Conservation (phyloP, 2,797 vertebrate species). For the Calcarius lapponicus region DNA sequence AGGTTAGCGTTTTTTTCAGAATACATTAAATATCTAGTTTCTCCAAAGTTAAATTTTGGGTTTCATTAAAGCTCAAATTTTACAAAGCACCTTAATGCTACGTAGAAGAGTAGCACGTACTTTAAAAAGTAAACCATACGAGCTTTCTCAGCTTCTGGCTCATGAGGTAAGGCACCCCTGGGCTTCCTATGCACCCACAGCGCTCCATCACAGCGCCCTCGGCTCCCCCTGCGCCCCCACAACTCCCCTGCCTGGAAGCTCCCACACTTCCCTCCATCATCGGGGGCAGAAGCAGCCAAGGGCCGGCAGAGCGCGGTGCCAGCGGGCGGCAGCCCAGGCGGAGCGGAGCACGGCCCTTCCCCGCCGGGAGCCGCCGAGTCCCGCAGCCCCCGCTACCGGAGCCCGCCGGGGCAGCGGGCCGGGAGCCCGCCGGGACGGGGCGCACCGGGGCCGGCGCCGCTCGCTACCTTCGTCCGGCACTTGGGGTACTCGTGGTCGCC, state of each 20-base stretch:
- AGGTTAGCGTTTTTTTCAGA: neutral
- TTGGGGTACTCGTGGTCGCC: slow-evolving; percentile 98
- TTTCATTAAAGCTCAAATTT: neutral
- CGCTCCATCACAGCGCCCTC: rapidly evolving
- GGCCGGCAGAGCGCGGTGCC: neutral
- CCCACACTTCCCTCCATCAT: rapidly evolving
- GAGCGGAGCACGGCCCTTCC: neutral
- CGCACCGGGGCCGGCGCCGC: neutral
- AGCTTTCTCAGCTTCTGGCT: neutral
- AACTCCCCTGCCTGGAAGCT: neutral
- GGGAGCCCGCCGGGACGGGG: neutral
- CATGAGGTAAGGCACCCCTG: rapidly evolving
- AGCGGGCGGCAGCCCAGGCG: rapidly evolving
- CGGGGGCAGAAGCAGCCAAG: neutral
- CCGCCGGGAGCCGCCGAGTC: rapidly evolving
- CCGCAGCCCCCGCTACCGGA: neutral
- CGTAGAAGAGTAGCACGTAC: neutral
- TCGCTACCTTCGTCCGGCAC: slow-evolving; percentile 93
- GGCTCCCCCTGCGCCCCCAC: neutral
- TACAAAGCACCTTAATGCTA: neutral
- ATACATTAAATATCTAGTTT: rapidly evolving
- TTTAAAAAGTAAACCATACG: rapidly evolving
- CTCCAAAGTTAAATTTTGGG: neutral
- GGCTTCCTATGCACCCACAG: rapidly evolving
- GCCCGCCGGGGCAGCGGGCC: neutral